Percentiles rank a stretch among this genome's conserved stretches.
These are phyloP conservation scores for Decapterus maruadsi DNA, from an alignment of 2,797 vertebrate species.

Conservation along the genomic window DNA sequence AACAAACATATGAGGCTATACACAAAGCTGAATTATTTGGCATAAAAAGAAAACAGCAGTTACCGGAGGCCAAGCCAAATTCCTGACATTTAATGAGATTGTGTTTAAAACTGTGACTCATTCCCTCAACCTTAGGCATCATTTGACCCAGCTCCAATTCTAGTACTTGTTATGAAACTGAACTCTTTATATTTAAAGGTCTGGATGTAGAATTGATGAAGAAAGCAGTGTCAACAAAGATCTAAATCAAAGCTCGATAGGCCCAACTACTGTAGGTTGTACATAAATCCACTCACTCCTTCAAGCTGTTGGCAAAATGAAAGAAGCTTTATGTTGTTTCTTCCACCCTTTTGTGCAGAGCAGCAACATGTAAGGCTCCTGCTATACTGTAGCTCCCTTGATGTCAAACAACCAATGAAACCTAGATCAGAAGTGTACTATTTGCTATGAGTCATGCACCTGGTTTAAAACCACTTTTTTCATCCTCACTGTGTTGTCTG, in stretches of 20 bases:
- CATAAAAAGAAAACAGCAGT: conserved; percentile 19
- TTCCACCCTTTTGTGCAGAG: conserved; percentile 15
- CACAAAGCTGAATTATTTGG: conserved; percentile 16
- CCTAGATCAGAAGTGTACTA: conserved; percentile 52
- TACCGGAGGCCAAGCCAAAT: conserved; percentile 37
- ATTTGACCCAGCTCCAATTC: conserved; percentile 59
- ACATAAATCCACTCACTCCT: conserved; percentile 14
- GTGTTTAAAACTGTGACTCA: conserved; percentile 63
- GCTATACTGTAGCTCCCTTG: not conserved
- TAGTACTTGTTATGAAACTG: conserved; percentile 12
- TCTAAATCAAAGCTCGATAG: conserved; percentile 11
- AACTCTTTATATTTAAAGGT: not conserved
- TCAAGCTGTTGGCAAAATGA: conserved; percentile 14
- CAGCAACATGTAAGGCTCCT: conserved; percentile 5
- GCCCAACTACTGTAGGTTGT: conserved; percentile 1
- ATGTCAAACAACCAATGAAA: conserved; percentile 54
- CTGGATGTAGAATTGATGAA: not conserved
- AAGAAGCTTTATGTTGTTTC: conserved; percentile 1
- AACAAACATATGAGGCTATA: conserved; percentile 8
- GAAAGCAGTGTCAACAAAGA: conserved; percentile 26
- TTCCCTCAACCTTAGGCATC: conserved; percentile 34
- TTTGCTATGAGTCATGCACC: conserved; percentile 49
- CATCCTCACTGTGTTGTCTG: conserved; percentile 33
- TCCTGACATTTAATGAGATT: conserved; percentile 62
- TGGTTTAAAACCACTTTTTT: conserved; percentile 37